Base-by-base conservation (phyloP, 2,888 invertebrate species). In the Heliconius erato region DNA sequence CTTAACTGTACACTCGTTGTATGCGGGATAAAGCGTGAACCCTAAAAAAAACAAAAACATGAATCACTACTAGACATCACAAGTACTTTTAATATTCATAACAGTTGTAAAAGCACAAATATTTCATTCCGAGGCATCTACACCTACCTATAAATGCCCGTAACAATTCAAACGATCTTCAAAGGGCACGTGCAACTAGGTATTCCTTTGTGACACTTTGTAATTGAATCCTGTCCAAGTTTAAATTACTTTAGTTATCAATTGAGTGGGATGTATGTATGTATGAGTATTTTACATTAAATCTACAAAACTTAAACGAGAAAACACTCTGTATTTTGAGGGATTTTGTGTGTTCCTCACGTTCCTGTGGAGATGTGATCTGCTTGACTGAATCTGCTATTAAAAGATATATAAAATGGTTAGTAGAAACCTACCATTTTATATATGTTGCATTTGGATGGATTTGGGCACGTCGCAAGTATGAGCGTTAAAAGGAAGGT, bases 121-220 rank as follows among this genome's bases (percentile, higher is more conserved):
- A 40, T 71, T 71, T 71, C 28, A 54, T 28, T 74, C 1, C 19
- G 54, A 32, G 23, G 23, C 6, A 54, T 44, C 26, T 44, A n/a
- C n/a, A 35, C 9, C 35, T 35, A 35, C 7, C 9, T 40, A 40
- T n/a, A 65, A 14, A 28, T 7, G 44, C 40, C 26, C 65, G 40
- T 65, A 65, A 65, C 65, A 40, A 65, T 77, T 77, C 40, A 77
- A 35, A 44, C 44, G 35, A 32, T 32, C 40, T 65, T 77, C 40
- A 65, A 67, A 76, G 63, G 26, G 40, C 26, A 26, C 67, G 32
- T 59, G 67, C 44, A 49, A 44, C 40, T 28, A 26, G 67, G 12
- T 78, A 78, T 49, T 78, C 78, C 67, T 67, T 67, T 67, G 78
- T 78, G 77, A 44, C 12, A 67, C 44, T 77, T 44, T 23, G 16